These are phyloP conservation scores for Sminthopsis crassicaudata DNA, from an alignment of 2,113 vertebrate genomes.

Conservation along the genomic window DNA sequence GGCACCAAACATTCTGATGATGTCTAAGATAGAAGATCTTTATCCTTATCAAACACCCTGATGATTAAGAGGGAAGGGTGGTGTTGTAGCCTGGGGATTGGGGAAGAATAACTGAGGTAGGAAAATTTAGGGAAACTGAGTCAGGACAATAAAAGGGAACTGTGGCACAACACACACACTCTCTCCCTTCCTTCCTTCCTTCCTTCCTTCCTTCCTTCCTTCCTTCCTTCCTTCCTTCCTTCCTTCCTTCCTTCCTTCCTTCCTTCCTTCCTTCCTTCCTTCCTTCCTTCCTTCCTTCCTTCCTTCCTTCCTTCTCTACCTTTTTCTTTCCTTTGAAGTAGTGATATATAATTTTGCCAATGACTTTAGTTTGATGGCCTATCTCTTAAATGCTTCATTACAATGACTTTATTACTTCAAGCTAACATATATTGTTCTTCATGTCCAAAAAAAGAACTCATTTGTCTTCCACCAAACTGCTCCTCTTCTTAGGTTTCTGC, in stretches of 20 bases:
- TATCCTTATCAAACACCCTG: too few relatives aligned
- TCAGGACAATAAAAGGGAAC: too few relatives aligned
- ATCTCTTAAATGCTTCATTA: neutral
- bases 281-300: neutral
- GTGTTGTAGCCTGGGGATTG: too few relatives aligned
- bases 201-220: neutral
- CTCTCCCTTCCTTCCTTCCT: too few relatives aligned
- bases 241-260: neutral
- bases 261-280: neutral
- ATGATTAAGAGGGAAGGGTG: too few relatives aligned
- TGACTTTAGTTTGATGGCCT: neutral
- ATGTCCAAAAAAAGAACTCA: neutral
- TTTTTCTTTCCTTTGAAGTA: neutral
- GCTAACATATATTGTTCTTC: neutral
- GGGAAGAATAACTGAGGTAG: too few relatives aligned
- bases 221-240: neutral
- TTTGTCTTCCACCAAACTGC: neutral
- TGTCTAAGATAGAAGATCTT: too few relatives aligned
- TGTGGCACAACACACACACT: too few relatives aligned
- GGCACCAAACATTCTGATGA: too few relatives aligned
- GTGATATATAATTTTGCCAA: neutral
- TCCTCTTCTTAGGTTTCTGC: neutral
- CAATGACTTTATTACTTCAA: neutral
- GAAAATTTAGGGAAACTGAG: too few relatives aligned
- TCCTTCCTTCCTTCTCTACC: neutral